Conservation (phyloP, 2,797 vertebrate genomes). For the Urocyon cinereoargenteus region DNA sequence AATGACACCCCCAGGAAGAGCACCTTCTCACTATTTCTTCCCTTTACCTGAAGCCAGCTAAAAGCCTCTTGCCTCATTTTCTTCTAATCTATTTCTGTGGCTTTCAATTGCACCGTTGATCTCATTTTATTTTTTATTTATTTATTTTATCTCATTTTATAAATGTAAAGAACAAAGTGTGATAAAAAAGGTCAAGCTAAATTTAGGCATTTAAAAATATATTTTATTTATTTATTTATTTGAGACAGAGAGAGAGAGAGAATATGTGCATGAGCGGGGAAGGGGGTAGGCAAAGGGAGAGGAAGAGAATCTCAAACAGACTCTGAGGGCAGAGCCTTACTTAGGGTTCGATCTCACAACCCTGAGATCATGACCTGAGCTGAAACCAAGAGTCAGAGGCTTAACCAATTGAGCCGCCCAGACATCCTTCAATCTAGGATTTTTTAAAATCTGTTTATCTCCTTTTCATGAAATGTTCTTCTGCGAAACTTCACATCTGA, state of each 20-base stretch:
- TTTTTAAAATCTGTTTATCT: background rate
- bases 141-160: background rate
- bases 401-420: background rate
- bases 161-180: background rate
- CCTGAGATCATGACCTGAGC: background rate
- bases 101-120: background rate
- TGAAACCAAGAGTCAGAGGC: background rate
- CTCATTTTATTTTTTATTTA: conserved; percentile 10
- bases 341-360: background rate
- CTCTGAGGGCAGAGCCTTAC: rapidly evolving
- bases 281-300: background rate
- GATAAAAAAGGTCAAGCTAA: background rate
- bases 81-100: background rate
- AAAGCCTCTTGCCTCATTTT: background rate
- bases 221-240: background rate
- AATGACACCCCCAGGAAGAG: background rate
- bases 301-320: background rate
- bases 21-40: background rate
- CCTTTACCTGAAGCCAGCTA: background rate
- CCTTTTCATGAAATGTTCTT: background rate
- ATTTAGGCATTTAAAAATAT: background rate
- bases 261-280: background rate
- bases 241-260: background rate
- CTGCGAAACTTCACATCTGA: background rate
- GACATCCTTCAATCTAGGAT: background rate